phyloP scores from a whole-genome alignment of 2,113 vertebrate genomes.

The Zingel zingel region DNA sequence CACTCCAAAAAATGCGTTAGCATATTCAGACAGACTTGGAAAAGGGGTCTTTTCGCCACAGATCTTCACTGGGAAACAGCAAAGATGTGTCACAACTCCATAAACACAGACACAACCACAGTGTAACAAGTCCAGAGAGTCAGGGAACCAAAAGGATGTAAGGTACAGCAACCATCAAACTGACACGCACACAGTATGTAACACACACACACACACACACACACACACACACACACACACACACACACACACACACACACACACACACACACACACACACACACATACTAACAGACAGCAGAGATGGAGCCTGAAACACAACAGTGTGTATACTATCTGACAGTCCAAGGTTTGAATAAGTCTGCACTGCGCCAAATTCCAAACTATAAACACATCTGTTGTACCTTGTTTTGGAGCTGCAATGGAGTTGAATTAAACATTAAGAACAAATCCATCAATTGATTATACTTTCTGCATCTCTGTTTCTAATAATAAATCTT shows the following conservation, averaged over 20 bases:
- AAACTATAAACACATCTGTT: not conserved
- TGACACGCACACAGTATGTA: constrained; percentile 23
- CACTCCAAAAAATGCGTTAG: constrained; percentile 11
- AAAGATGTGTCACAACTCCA: constrained; percentile 47
- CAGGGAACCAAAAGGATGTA: constrained; percentile 7
- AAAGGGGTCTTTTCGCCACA: not conserved
- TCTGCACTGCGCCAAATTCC: constrained; percentile 8
- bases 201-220: constrained; percentile 22
- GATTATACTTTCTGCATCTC: not conserved
- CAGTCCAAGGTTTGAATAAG: constrained; percentile 3
- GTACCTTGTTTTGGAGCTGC: not conserved
- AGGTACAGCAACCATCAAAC: constrained; percentile 35
- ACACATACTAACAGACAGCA: constrained; percentile 18
- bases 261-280: constrained; percentile 18
- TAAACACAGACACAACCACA: constrained; percentile 54
- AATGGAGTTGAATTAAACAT: not conserved
- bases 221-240: constrained; percentile 11
- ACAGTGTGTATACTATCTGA: constrained; percentile 26
- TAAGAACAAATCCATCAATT: not conserved
- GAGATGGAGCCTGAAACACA: constrained; percentile 31
- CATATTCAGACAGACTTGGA: constrained; percentile 26
- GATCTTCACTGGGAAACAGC: constrained; percentile 28
- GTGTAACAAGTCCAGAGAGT: constrained; percentile 36
- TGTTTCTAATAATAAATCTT: not conserved
- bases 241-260: constrained; percentile 22